Base-by-base conservation (phyloP, 1,140 invertebrate genomes). In the Dreissena rostriformis region DNA sequence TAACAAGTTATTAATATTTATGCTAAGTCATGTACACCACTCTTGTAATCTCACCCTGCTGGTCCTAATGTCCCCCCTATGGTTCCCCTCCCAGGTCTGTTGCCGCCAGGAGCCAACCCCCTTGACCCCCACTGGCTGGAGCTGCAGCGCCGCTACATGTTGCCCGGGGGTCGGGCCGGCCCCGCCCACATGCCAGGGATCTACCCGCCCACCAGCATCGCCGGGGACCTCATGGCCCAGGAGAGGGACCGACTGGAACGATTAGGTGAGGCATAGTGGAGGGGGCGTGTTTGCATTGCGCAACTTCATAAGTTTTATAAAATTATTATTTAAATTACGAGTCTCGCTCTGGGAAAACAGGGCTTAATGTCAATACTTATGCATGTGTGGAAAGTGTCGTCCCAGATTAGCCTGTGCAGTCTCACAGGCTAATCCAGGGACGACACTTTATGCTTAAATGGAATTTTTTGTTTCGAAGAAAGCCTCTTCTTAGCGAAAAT, bases 61-160 rank as follows among this genome's bases (percentile, higher is more conserved):
- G 55, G 55, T 57, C n/a, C n/a, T 12, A n/a, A 14, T 57, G 12
- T 12, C 55, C 12, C 55, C 55, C 12, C 55, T 57, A 57, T 57
- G n/a, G 22, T 52, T 73, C n/a, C 49, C 12, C 51, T 77, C 67
- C 14, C 83, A 93, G 92, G 92, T 53, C 73, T 93, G 52, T 77
- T 91, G 15, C 90, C 89, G 14, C 86, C 89, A 68, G 81, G 90
- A 82, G 81, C 88, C 77, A 87, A 91, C 87, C 74, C 95, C 2
- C 95, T 98, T 70, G 97, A 98, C 93, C 96, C 97, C 0, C 97
- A 98, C 91, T 98, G 97, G 97, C 92, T 98, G 72, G 98, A 98
- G 90, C 95, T 98, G 89, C 97, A 98, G 90, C 94, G 97, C 87
- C 95, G 97, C 90, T 95, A 94, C 88, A 89, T 88, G 51, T 83